Percentiles rank a stretch among this genome's conserved stretches.
These are phyloP conservation scores for Sceloporus tristichus DNA, from an alignment of 2,113 vertebrate species.

Conservation along the genomic window DNA sequence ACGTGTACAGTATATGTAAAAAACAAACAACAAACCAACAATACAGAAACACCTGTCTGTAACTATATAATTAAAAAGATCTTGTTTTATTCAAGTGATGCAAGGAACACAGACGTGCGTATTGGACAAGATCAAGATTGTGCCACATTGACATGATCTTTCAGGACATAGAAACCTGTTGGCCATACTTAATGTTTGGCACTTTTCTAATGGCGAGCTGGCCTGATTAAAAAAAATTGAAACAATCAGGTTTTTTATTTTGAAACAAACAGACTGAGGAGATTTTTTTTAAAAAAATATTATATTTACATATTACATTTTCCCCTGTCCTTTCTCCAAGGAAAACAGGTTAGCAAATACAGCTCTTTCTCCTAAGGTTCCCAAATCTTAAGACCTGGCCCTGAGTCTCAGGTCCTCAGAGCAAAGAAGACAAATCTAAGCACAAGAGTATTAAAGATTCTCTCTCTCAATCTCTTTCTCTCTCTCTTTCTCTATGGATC, in stretches of 20 bases:
- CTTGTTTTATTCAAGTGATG: background rate
- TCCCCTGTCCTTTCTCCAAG: background rate
- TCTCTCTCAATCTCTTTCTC: no score
- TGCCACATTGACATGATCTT: background rate
- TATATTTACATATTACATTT: background rate
- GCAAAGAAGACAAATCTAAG: no score
- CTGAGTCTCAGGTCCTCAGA: no score
- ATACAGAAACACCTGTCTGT: background rate
- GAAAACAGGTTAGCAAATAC: background rate
- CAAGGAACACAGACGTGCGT: background rate
- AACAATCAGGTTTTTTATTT: background rate
- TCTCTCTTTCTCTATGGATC: no score
- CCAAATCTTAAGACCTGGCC: no score
- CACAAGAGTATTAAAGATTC: no score
- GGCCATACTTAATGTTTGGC: background rate
- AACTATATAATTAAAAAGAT: conserved; percentile 1
- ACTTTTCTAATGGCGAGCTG: background rate
- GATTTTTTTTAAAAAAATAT: background rate
- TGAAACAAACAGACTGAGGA: background rate
- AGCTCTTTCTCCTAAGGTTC: no score
- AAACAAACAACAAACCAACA: background rate
- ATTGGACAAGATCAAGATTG: background rate
- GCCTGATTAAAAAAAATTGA: background rate
- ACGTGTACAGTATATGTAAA: background rate
- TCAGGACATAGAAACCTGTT: background rate